Evolutionary conservation across 2,113 vertebrate genomes (phyloP), one percentile per base, ranked within the genome.

Genomic region (Asarcornis scutulata): DNA sequence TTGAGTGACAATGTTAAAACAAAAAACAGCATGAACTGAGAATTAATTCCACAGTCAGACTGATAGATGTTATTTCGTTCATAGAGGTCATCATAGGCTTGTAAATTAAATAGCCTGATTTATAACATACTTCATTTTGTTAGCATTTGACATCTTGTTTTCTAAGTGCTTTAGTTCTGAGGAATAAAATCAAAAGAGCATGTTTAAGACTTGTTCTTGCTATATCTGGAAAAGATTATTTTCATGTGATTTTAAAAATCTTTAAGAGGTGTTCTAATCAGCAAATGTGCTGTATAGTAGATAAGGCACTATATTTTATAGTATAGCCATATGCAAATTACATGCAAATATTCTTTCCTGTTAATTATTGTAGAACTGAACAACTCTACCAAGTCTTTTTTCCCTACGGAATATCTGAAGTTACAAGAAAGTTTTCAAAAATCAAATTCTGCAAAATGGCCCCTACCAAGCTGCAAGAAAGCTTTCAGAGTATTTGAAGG

Each of bases 391-490:
- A 98, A 97, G 95, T 97, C 96, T 62, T 98, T 97, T 88, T 98
- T 98, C 75, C 96, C 98, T 88, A 85, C 32, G 95, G 98, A 98
- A 95, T 98, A 98, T 97, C 94, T 98, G 90, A 98, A 98, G 95
- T 96, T 98, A 93, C 98, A 98, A 91, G 98, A 98, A 97, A 98
- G 94, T 89, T 98, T 98, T 97, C 98, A 98, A 95, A 98, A 98
- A 97, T 98, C 98, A 74, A 98, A 86, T 96, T 97, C 95, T 96
- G 96, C 98, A 90, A 98, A 98, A 86, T 98, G 98, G 98, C 98
- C 98, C 25, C 89, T 98, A 31, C 98, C 98, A 68, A 98, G 92
- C 96, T 98, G 98, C 96, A 98, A 87, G 69, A 98, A 97, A 92
- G 91, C 97, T 38, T 98, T 98, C 77, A 96, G 96, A 97, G 97